Conservation (phyloP, 2,888 invertebrate genomes). For the Diarsia rubi region DNA sequence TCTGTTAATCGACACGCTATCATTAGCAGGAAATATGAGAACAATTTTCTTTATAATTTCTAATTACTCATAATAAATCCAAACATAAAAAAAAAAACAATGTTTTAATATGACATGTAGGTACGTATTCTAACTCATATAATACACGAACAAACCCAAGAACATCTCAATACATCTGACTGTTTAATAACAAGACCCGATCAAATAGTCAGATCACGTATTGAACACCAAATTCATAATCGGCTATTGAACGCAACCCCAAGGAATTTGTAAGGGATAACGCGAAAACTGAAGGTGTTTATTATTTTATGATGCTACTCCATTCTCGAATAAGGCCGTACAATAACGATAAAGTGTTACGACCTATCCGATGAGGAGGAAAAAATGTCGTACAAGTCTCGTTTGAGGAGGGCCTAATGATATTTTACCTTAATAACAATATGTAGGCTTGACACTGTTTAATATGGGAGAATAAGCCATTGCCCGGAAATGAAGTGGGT, state of each 20-base stretch:
- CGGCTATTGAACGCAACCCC: conserved; percentile 75
- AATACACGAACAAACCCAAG: conserved; percentile 30
- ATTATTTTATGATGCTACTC: conserved; percentile 85
- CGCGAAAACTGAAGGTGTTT: conserved; percentile 81
- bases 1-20: no score
- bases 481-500: conserved; percentile 37
- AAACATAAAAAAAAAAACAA: conserved; percentile 17
- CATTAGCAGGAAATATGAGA: background rate
- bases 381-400: conserved; percentile 79
- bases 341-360: conserved; percentile 86
- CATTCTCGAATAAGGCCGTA: conserved; percentile 83
- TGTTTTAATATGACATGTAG: background rate
- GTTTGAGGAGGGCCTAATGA: conserved; percentile 75
- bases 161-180: conserved; percentile 55
- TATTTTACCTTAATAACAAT: conserved; percentile 78
- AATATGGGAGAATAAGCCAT: conserved; percentile 51
- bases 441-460: conserved; percentile 65
- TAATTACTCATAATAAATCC: background rate
- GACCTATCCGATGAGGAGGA: conserved; percentile 75
- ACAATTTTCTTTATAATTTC: background rate
- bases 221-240: conserved; percentile 82
- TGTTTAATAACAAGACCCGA: conserved; percentile 69
- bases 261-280: conserved; percentile 81
- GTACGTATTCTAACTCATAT: background rate
- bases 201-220: conserved; percentile 75